Conservation (phyloP, 1,140 invertebrate genomes). For the Lepeophtheirus salmonis region DNA sequence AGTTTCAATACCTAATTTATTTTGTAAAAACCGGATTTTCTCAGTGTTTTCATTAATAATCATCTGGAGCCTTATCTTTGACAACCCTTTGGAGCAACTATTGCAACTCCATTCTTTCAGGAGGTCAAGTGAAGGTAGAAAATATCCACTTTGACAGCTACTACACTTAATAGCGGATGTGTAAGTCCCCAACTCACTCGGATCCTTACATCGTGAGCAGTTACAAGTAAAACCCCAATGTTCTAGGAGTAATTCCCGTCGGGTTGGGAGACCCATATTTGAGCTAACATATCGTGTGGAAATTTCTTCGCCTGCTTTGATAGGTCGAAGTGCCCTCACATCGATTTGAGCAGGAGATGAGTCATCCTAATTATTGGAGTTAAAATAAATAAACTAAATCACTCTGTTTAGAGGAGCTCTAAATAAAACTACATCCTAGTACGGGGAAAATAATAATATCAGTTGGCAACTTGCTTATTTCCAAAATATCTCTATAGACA, state of each 20-base stretch:
- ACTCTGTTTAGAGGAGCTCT: too few relatives aligned
- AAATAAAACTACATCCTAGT: too few relatives aligned
- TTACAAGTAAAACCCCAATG: neutral
- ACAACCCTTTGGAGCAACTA: neutral
- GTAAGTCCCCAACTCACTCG: neutral
- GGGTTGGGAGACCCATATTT: neutral
- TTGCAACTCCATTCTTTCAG: neutral
- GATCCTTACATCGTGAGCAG: neutral
- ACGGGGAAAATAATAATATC: too few relatives aligned
- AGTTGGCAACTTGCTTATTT: too few relatives aligned
- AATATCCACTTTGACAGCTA: neutral
- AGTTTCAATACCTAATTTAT: neutral
- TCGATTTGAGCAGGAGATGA: neutral
- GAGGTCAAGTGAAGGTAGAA: neutral
- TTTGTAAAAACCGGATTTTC: neutral
- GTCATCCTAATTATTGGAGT: too few relatives aligned
- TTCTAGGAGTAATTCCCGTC: neutral
- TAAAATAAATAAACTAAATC: too few relatives aligned
- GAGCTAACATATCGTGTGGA: neutral
- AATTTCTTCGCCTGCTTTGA: neutral
- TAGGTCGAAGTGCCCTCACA: neutral
- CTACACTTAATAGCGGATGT: neutral
- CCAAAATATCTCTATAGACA: too few relatives aligned
- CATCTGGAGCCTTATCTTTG: neutral
- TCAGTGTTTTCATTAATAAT: neutral